Conservation (phyloP, 2,797 vertebrate genomes). For the Fringilla coelebs region DNA sequence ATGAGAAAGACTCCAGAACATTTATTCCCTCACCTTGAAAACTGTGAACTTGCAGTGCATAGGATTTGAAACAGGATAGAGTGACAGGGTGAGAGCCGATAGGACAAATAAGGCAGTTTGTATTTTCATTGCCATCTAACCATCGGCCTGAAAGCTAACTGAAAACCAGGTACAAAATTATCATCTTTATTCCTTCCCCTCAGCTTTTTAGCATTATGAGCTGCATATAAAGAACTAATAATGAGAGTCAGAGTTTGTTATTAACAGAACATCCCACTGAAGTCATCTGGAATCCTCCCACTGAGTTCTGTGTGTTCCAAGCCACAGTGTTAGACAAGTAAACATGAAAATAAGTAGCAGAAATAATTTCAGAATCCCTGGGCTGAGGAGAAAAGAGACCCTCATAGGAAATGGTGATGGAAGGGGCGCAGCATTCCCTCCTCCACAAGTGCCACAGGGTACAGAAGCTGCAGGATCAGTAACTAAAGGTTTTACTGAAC, state of each 20-base stretch:
- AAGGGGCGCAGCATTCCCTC: not conserved
- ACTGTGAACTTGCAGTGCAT: not conserved
- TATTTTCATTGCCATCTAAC: not conserved
- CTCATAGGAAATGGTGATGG: not conserved
- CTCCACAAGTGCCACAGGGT: not conserved
- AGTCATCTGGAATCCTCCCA: constrained; percentile 16
- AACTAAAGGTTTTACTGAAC: not conserved
- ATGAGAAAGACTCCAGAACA: not conserved
- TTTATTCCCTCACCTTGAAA: constrained; percentile 21
- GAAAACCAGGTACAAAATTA: not conserved
- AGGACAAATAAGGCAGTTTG: not conserved
- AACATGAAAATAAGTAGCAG: not conserved
- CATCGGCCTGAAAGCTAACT: not conserved
- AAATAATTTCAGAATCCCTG: not conserved
- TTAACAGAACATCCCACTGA: not conserved
- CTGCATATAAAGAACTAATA: not conserved
- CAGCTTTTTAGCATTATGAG: not conserved
- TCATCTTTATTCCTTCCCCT: not conserved
- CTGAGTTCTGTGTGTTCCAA: not conserved
- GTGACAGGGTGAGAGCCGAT: not conserved
- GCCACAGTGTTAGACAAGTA: not conserved
- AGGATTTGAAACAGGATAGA: not conserved
- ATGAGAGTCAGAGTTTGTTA: not conserved
- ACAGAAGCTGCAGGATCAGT: not conserved
- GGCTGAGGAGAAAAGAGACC: not conserved